Evolutionary conservation across 1,140 invertebrate genomes (phyloP), one percentile per base, ranked within the genome.

Genomic region (Heliconius congener): DNA sequence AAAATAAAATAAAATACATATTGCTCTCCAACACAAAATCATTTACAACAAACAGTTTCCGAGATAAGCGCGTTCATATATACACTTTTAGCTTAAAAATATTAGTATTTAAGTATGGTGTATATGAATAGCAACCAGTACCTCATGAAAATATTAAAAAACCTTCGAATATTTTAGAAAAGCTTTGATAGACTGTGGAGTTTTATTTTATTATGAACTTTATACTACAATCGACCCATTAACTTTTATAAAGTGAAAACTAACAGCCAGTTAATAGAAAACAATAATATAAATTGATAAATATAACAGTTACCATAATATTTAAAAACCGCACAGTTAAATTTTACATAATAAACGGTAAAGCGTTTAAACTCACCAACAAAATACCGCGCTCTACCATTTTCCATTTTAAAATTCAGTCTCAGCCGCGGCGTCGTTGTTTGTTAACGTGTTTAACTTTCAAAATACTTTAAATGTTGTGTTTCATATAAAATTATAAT

Each of bases 381-480:
- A 30, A 66, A 66, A 66, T 23, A 8, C 9, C 57, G 60, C 55
- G 55, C 1, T 9, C n/a, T 23, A n/a, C 23, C 60, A 66, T 66
- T 66, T 66, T 66, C 60, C 23, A 66, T 66, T 66, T 66, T 66
- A 66, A 30, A 66, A 30, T n/a, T 30, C 60, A 66, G 60, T 66
- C 23, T 66, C 13, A 23, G 60, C 60, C 27, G 27, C 60, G 60
- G 9, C 60, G 60, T 66, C 60, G 60, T n/a, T 23, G n/a, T 16
- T 66, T 16, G 13, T 30, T 23, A 30, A 66, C 60, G 60, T 66
- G 11, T 66, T 11, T 16, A 66, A 11, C 27, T 23, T 66, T 66
- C 4, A 27, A 66, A 30, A 27, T 16, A 66, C 27, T 66, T 66
- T 8, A 23, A 52, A 27, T 66, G 60, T 30, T 66, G 60, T 66